Evolutionary conservation across 1,140 invertebrate genomes (phyloP).

Genomic region (Hylaeus volcanicus): DNA sequence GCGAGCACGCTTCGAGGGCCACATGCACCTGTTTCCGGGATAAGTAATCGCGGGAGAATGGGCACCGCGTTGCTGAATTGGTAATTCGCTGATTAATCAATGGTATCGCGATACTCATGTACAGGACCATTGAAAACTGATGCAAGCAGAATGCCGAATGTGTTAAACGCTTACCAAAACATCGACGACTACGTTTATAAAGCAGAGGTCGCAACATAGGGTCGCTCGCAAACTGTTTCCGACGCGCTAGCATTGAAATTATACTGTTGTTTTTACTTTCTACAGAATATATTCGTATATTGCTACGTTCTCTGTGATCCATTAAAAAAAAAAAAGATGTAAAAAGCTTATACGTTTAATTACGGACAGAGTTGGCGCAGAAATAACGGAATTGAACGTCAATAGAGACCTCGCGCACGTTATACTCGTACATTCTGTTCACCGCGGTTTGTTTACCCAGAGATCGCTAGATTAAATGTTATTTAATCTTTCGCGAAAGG

Average conservation of each 20-base stretch:
- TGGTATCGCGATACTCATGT: neutral
- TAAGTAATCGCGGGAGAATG: neutral
- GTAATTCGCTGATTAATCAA: neutral
- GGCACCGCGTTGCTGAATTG: neutral
- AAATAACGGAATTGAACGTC: neutral
- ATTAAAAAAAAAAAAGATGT: too few relatives aligned
- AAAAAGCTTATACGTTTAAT: too few relatives aligned
- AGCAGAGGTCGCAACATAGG: too few relatives aligned
- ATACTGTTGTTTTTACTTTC: neutral
- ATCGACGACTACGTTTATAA: too few relatives aligned
- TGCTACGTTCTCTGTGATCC: too few relatives aligned
- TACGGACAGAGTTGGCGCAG: too few relatives aligned
- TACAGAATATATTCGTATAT: too few relatives aligned
- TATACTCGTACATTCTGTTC: neutral
- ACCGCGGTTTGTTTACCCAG: neutral
- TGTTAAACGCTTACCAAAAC: too few relatives aligned
- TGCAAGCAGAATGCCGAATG: neutral
- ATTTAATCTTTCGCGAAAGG: neutral
- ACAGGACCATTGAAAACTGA: neutral
- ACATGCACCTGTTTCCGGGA: neutral
- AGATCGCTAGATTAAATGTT: neutral
- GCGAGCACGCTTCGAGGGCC: neutral
- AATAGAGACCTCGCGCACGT: neutral
- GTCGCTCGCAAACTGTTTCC: too few relatives aligned
- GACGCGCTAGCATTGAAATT: too few relatives aligned